phyloP scores from a whole-genome alignment of 1,140 invertebrate species.

The Triops cancriformis region DNA sequence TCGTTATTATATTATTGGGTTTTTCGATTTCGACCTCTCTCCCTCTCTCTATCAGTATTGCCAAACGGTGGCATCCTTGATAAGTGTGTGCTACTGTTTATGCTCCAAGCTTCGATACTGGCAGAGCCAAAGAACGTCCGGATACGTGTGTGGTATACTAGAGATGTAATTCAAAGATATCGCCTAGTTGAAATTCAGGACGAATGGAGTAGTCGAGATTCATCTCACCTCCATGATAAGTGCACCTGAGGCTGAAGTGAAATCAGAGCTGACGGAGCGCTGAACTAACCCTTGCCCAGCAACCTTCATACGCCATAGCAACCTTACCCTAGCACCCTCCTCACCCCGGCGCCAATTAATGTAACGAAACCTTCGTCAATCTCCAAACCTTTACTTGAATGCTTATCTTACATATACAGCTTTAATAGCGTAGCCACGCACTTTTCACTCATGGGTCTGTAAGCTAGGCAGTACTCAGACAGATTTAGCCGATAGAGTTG shows the following conservation, averaged over 20 bases:
- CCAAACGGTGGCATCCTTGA: too few species aligned
- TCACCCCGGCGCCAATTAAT: background rate
- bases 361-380: too few species aligned
- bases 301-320: background rate
- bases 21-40: too few species aligned
- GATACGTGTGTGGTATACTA: background rate
- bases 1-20: too few species aligned
- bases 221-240: background rate
- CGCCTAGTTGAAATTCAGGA: background rate
- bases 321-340: background rate
- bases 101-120: background rate
- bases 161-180: background rate
- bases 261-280: background rate
- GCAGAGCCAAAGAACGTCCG: background rate
- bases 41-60: too few species aligned
- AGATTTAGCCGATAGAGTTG: too few species aligned
- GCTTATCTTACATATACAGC: too few species aligned
- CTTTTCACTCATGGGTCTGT: too few species aligned
- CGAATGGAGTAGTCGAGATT: background rate
- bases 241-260: background rate
- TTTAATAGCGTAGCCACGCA: too few species aligned
- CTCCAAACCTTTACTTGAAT: too few species aligned
- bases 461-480: too few species aligned
- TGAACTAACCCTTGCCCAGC: constrained; percentile 3
- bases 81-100: background rate